phyloP scores from a whole-genome alignment of 2,797 vertebrate genomes.

The Pogoniulus pusillus region DNA sequence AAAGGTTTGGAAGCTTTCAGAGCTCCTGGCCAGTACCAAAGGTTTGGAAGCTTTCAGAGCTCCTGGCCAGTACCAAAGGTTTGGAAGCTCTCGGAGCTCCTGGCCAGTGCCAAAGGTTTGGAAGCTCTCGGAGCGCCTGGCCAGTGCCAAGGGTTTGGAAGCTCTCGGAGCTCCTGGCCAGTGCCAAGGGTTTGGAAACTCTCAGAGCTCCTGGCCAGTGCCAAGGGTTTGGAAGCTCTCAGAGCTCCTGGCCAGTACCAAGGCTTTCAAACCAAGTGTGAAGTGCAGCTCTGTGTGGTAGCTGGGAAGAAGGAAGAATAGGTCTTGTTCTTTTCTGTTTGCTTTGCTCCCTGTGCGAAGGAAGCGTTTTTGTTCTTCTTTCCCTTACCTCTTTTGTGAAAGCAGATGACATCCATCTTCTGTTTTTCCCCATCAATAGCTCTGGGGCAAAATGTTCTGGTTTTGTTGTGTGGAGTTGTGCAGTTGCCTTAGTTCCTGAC shows the following conservation, averaged over 20 bases:
- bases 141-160: rapidly evolving
- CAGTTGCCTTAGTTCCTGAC: not conserved
- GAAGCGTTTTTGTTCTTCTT: not conserved
- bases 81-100: too few species aligned
- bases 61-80: rapidly evolving
- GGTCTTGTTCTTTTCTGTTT: not conserved
- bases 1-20: too few species aligned
- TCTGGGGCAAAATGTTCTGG: not conserved
- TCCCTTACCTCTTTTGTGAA: not conserved
- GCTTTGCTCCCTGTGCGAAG: not conserved
- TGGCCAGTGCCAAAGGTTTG: too few species aligned
- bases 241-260: rapidly evolving
- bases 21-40: not conserved
- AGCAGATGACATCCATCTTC: not conserved
- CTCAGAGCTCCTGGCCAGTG: too few species aligned
- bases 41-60: too few species aligned
- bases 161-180: too few species aligned
- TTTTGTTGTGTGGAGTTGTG: not conserved
- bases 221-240: rapidly evolving
- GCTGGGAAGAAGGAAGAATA: not conserved
- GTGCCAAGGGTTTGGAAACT: too few species aligned
- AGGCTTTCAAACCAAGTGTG: not conserved
- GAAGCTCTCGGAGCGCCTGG: too few species aligned
- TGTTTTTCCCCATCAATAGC: not conserved
- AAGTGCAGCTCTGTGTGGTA: not conserved